phyloP scores from a whole-genome alignment of 2,113 vertebrate genomes.

The Centropristis striata region DNA sequence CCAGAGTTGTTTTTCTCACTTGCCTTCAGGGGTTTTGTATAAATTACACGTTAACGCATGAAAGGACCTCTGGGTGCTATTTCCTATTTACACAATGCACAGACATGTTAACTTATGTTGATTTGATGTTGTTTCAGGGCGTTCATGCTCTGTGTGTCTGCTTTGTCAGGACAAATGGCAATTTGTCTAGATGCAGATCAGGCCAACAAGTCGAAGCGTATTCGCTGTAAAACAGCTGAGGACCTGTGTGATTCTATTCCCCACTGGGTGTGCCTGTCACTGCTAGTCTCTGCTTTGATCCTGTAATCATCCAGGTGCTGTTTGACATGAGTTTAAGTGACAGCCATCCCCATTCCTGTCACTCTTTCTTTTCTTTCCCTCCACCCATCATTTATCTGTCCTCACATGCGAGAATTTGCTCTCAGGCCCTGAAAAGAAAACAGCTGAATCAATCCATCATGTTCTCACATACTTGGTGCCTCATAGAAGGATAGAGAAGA shows the following conservation, averaged over 20 bases:
- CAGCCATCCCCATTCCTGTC: slow-evolving; percentile 71
- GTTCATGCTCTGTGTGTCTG: neutral
- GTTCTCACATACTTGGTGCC: neutral
- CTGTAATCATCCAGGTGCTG: slow-evolving; percentile 36
- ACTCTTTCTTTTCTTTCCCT: slow-evolving; percentile 52
- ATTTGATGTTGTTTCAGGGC: neutral
- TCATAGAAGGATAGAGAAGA: too few species aligned
- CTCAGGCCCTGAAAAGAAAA: neutral
- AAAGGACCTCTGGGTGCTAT: too few species aligned
- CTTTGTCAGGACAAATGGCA: neutral
- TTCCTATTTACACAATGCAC: too few species aligned
- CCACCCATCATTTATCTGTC: slow-evolving; percentile 24
- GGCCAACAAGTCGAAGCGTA: neutral
- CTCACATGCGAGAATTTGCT: slow-evolving; percentile 18
- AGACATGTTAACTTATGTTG: neutral
- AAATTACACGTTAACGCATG: too few species aligned
- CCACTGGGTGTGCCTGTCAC: slow-evolving; percentile 34
- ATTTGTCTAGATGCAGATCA: neutral
- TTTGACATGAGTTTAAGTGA: slow-evolving; percentile 66
- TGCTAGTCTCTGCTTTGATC: neutral
- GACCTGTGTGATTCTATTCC: neutral
- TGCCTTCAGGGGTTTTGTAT: too few species aligned
- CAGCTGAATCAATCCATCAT: neutral
- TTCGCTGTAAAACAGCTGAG: neutral
- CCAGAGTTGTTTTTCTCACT: too few species aligned